Evolutionary conservation across 2,888 invertebrate species (phyloP).

Genomic region (Geophilus truncorum): DNA sequence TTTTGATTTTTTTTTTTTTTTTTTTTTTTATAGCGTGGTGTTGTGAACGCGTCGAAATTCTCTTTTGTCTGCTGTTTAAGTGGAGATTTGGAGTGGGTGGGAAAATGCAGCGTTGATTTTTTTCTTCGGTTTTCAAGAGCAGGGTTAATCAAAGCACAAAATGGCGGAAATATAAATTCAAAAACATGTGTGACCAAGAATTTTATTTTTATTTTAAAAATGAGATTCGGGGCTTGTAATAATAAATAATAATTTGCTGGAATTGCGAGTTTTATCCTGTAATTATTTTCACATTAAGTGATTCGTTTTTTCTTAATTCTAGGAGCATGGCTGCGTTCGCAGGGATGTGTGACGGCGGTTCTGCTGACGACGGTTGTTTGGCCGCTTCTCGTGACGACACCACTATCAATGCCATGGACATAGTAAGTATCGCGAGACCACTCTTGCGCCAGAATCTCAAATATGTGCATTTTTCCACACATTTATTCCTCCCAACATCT

Average conservation of each 20-base stretch:
- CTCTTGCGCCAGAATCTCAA: too few species aligned
- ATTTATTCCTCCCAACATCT: neutral
- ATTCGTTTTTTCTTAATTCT: neutral
- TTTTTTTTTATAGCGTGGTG: neutral
- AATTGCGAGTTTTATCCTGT: neutral
- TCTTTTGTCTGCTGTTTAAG: neutral
- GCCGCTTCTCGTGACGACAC: constrained; percentile 96
- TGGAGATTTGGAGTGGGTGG: neutral
- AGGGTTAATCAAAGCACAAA: too few species aligned
- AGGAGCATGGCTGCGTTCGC: constrained; percentile 96
- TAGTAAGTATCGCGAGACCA: constrained; percentile 55
- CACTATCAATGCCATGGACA: constrained; percentile 93
- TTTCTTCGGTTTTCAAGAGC: neutral
- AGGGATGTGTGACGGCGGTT: constrained; percentile 97
- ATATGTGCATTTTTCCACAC: too few species aligned
- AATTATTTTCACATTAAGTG: constrained; percentile 4
- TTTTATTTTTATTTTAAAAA: too few species aligned
- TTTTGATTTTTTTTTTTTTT: too few species aligned
- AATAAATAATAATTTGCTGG: neutral
- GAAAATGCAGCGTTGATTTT: neutral
- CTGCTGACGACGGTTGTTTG: constrained; percentile 93
- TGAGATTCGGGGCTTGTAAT: too few species aligned
- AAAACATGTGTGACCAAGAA: too few species aligned
- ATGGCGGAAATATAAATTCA: too few species aligned
- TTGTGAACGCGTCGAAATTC: neutral